These are phyloP conservation scores for Noctua janthe DNA, from an alignment of 2,888 invertebrate species.

Conservation along the genomic window DNA sequence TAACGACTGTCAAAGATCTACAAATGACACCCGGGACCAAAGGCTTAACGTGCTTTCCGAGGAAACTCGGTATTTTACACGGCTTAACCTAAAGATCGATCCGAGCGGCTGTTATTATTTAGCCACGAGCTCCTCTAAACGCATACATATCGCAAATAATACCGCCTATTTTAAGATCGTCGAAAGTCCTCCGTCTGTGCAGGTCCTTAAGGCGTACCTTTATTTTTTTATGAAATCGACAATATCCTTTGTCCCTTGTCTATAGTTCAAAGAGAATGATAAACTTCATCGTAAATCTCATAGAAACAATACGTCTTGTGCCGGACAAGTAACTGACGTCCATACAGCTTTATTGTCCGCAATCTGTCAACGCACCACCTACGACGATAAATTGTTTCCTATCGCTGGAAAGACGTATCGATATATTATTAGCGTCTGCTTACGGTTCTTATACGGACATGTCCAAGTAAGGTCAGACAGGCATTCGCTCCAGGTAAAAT, in stretches of 20 bases:
- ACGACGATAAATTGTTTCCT: conserved; percentile 46
- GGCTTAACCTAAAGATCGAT: too few species aligned
- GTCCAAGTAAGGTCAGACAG: background rate
- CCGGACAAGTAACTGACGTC: conserved; percentile 27
- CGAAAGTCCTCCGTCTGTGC: background rate
- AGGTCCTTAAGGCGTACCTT: background rate
- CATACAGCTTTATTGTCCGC: conserved; percentile 40
- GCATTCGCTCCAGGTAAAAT: background rate
- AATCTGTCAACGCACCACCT: conserved; percentile 55
- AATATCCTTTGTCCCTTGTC: background rate
- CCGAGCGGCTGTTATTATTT: too few species aligned
- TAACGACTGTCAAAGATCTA: too few species aligned
- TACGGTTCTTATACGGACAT: background rate
- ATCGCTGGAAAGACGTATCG: conserved; percentile 42
- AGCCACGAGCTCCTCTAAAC: too few species aligned
- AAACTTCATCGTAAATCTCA: conserved; percentile 32
- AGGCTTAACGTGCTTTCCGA: too few species aligned
- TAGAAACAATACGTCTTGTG: conserved; percentile 45
- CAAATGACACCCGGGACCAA: too few species aligned
- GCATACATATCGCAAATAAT: background rate
- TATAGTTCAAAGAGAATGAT: conserved; percentile 19
- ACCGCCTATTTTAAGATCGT: background rate
- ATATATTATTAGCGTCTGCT: conserved; percentile 42
- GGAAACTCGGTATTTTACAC: too few species aligned
- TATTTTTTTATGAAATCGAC: background rate